A percentile compares a stretch with the other conserved stretches of the same genome.
These are phyloP conservation scores for Microplitis manilae DNA, from an alignment of 2,888 invertebrate genomes.

Conservation along the genomic window DNA sequence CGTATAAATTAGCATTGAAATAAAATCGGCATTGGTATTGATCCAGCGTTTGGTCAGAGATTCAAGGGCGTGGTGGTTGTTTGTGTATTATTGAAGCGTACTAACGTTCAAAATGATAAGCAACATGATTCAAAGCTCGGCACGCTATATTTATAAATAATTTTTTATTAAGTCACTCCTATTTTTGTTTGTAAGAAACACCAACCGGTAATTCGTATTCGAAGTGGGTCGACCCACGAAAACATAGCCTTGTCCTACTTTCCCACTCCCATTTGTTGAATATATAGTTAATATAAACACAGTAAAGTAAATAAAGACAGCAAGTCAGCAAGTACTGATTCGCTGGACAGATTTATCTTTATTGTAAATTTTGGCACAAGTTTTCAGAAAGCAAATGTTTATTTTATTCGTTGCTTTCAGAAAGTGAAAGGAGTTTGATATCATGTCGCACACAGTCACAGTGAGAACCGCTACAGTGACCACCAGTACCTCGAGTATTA, in stretches of 20 bases:
- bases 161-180: constrained; percentile 43
- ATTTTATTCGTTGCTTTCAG: not conserved
- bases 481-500: constrained; percentile 83
- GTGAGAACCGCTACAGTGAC: constrained; percentile 83
- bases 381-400: no score
- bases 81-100: not conserved
- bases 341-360: no score
- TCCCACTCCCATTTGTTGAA: not conserved
- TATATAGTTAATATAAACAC: not conserved
- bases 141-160: constrained; percentile 16
- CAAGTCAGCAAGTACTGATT: no score
- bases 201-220: constrained; percentile 20
- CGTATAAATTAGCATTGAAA: no score
- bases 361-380: no score
- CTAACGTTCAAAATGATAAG: not conserved
- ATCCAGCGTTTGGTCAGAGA: no score
- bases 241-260: constrained; percentile 61
- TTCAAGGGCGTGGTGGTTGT: no score
- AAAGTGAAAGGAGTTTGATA: constrained; percentile 52
- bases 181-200: constrained; percentile 45
- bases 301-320: not conserved
- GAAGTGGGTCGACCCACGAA: constrained; percentile 57
- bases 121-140: not conserved
- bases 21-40: no score
- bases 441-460: constrained; percentile 91